Evolutionary conservation across 2,888 invertebrate species (phyloP), one percentile per base, ranked within the genome.

Genomic region (Phengaris arion): DNA sequence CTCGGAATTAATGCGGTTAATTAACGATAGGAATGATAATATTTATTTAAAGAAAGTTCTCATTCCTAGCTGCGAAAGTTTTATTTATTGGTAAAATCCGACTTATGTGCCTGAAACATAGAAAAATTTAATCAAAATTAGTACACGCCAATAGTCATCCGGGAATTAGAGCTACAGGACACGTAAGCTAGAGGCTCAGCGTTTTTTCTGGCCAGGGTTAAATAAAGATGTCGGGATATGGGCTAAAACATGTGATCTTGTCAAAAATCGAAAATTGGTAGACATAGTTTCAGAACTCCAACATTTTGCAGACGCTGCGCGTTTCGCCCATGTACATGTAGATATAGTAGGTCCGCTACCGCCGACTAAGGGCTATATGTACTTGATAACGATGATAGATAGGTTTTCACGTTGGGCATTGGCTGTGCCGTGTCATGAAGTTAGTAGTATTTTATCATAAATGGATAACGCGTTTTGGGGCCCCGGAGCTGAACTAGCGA

Each of bases 401-500:
- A 35, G 68, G 46, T 69, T 35, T 69, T 46, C 68, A 45, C 35
- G 46, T 12, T 69, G 68, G 68, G 46, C 46, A 69, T 46, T 46
- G 46, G 68, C 68, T 7, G 46, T 69, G 35, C 68, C 68, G 68
- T 7, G 35, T 13, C 10, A 13, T 46, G 68, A 69, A 35, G 46
- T 69, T 35, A 69, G 68, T 45, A 8, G 68, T 35, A 13, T 69
- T 69, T n/a, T 69, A 69, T 69, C 35, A 69, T 35, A 69, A 69
- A 8, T 69, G 68, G 68, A 69, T 69, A 15, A 46, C 68, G 35
- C 68, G 68, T 69, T 69, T 69, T 69, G 68, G 68, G 10, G 68
- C 46, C 9, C 68, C 68, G 57, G 57, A 57, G 57, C 57, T 57
- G n/a, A 57, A 57, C 57, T 6, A 57, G 57, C 57, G 57, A 57